These are phyloP conservation scores for Cygnus olor DNA, from an alignment of 2,797 vertebrate species.

Conservation along the genomic window DNA sequence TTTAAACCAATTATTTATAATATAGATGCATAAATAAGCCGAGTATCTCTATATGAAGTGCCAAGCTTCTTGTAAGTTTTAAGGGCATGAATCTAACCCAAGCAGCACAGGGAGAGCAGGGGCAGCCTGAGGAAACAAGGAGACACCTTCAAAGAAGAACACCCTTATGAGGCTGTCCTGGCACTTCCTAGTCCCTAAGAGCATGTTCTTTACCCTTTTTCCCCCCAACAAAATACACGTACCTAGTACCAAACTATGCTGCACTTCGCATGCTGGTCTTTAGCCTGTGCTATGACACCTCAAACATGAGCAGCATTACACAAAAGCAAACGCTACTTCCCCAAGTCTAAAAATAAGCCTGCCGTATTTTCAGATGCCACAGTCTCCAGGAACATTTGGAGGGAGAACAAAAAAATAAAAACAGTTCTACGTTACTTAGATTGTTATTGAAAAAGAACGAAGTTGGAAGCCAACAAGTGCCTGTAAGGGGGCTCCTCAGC, in stretches of 20 bases:
- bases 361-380: background rate
- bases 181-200: background rate
- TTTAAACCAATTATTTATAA: background rate
- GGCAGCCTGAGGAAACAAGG: background rate
- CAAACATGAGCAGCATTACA: background rate
- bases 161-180: rapidly evolving
- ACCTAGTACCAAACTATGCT: background rate
- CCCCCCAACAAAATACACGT: no score
- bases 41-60: background rate
- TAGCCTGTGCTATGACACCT: background rate
- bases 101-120: background rate
- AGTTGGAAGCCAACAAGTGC: background rate
- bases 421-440: rapidly evolving
- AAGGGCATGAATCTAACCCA: background rate
- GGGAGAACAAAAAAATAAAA: background rate
- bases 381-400: background rate
- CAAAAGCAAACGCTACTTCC: background rate
- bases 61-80: background rate
- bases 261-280: background rate
- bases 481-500: background rate
- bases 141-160: background rate
- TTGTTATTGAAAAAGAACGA: background rate
- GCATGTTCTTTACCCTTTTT: rapidly evolving
- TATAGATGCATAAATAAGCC: background rate
- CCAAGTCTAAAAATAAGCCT: background rate